Evolutionary conservation across 2,888 invertebrate genomes (phyloP).

Genomic region (Smittia aterrima): DNA sequence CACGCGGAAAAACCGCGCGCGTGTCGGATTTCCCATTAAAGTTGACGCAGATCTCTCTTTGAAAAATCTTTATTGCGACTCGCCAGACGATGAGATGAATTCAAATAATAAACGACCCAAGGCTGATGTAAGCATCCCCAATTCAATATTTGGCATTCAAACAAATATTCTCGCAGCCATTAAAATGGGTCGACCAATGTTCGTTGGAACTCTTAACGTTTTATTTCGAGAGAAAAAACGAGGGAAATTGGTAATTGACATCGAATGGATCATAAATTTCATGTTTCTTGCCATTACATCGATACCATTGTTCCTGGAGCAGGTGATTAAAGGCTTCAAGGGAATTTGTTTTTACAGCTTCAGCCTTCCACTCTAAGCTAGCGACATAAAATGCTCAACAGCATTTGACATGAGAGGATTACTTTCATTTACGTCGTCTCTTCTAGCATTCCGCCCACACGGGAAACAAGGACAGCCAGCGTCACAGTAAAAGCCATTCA

Average conservation of each 20-base stretch:
- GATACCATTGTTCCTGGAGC: neutral
- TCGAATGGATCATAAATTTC: neutral
- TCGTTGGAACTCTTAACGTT: neutral
- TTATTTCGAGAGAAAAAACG: neutral
- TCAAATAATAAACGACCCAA: neutral
- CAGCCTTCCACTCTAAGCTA: neutral
- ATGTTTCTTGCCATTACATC: neutral
- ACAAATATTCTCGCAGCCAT: conserved; percentile 12
- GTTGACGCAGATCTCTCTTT: neutral
- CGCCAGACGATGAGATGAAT: neutral
- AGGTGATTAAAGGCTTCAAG: too few relatives aligned
- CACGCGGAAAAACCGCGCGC: neutral
- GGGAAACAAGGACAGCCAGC: neutral
- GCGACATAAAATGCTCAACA: conserved; percentile 18
- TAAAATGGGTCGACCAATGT: conserved; percentile 2
- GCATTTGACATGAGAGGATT: conserved; percentile 21
- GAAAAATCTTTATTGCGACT: neutral
- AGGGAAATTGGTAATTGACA: conserved; percentile 11
- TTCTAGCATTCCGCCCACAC: neutral
- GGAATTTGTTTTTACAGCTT: too few relatives aligned
- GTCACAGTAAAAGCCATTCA: conserved; percentile 8
- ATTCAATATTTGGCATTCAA: conserved; percentile 15
- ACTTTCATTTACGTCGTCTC: neutral
- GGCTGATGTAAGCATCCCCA: neutral
- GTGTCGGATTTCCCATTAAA: neutral